phyloP scores from a whole-genome alignment of 2,797 vertebrate genomes.

The Acrossocheilus wenchowensis region DNA sequence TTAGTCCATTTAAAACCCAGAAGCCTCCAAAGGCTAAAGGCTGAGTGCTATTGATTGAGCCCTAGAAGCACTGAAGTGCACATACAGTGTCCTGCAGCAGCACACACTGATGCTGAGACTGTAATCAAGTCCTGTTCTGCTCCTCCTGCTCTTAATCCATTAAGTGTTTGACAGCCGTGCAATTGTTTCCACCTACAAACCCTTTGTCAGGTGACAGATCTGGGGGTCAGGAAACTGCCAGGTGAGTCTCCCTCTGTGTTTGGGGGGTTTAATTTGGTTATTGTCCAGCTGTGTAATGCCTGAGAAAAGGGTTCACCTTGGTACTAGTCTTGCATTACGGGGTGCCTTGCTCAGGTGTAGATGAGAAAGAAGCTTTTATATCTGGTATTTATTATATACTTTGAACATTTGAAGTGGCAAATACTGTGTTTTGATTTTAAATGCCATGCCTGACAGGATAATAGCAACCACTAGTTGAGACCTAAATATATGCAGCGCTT shows the following conservation, averaged over 20 bases:
- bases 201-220: slow-evolving; percentile 15
- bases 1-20: slow-evolving; percentile 70
- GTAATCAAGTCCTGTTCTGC: slow-evolving; percentile 67
- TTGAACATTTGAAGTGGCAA: neutral
- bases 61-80: slow-evolving; percentile 63
- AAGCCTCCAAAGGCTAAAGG: slow-evolving; percentile 66
- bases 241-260: slow-evolving; percentile 56
- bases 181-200: slow-evolving; percentile 62
- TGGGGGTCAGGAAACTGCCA: slow-evolving; percentile 23
- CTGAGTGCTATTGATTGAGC: slow-evolving; percentile 66
- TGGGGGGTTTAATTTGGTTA: slow-evolving; percentile 55
- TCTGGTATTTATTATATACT: neutral
- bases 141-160: slow-evolving; percentile 69
- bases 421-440: slow-evolving; percentile 2
- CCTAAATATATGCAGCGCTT: slow-evolving; percentile 7
- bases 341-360: neutral
- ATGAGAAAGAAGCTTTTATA: neutral
- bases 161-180: slow-evolving; percentile 58
- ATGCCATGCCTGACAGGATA: slow-evolving; percentile 30
- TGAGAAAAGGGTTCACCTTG: neutral
- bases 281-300: slow-evolving; percentile 2
- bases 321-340: neutral
- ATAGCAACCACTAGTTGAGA: slow-evolving; percentile 12
- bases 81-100: slow-evolving; percentile 66
- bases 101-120: slow-evolving; percentile 67